Percentiles rank a stretch among this genome's conserved stretches.
Evolutionary conservation across 2,113 vertebrate species (phyloP).

Genomic region (Phrynocephalus versicolor): DNA sequence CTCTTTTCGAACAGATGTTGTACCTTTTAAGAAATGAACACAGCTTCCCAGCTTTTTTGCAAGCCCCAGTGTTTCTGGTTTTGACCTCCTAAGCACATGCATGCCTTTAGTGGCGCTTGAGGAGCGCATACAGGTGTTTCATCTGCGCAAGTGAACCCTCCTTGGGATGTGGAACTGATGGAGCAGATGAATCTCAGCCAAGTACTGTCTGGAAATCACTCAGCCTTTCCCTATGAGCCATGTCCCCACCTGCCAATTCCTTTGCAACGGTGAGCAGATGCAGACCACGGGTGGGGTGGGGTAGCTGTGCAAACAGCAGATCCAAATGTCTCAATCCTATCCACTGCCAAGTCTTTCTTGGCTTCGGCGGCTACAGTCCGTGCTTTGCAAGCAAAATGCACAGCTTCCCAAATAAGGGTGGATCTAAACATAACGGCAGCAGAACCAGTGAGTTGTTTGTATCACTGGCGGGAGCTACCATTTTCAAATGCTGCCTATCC

Average conservation of each 20-base stretch:
- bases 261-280: fast-evolving
- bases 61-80: not conserved
- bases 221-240: not conserved
- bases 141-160: not conserved
- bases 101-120: not conserved
- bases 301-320: not conserved
- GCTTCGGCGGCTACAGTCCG: not conserved
- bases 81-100: not conserved
- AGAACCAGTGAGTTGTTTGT: not conserved
- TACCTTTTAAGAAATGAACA: not conserved
- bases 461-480: not conserved
- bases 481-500: not conserved
- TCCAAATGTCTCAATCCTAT: not conserved
- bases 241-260: fast-evolving
- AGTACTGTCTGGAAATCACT: slow-evolving; percentile 14
- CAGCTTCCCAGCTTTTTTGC: not conserved
- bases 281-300: not conserved
- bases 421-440: fast-evolving
- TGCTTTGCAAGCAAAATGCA: not conserved
- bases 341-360: not conserved
- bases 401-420: not conserved
- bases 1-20: not conserved
- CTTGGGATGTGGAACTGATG: not conserved
- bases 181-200: fast-evolving
- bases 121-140: not conserved